Base-by-base conservation (phyloP, 2,888 invertebrate species). In the Poecilus cupreus region DNA sequence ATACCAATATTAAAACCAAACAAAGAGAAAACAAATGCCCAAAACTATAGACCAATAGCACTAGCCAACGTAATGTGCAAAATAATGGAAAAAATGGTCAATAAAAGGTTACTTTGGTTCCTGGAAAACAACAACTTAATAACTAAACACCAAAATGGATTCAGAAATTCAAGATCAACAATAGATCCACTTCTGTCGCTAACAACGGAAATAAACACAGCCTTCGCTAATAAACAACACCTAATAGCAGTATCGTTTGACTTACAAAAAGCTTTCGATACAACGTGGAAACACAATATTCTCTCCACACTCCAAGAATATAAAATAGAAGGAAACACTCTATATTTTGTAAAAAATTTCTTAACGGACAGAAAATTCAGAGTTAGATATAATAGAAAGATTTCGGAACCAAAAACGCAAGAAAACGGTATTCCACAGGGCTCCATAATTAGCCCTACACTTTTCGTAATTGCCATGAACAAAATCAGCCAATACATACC, bases 341-440 rank as follows among this genome's bases (percentile, higher is more conserved):
- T 60, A 18, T 13, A 60, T 18, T 77, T 32, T 18, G 39, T 77
- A 3, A 20, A 77, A 54, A 77, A 77, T 26, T 54, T 77, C 18
- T 13, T 77, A n/a, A 18, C 54, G 13, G 22, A 77, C 60, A 46
- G 77, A 54, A 57, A 20, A 32, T 77, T 77, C 22, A 24, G 18
- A 11, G 37, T 77, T 4, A 24, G 75, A 49, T 6, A 24, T 2
- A 51, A 51, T n/a, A 20, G 39, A 37, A 16, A 13, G 13, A 20
- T n/a, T 3, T 32, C 60, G 3, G 26, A 77, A 26, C 5, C n/a
- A 77, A 60, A 18, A 16, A 32, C 3, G 5, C 77, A 77, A 10
- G 81, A 82, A 49, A 84, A 83, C n/a, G 82, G 82, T 3, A 78
- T 84, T 6, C 81, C 84, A 13, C 79, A 83, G 74, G 83, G 83